A percentile compares a stretch with the other conserved stretches of the same genome.
Conservation (phyloP, 2,888 invertebrate genomes). For the Digitonthophagus gazella region DNA sequence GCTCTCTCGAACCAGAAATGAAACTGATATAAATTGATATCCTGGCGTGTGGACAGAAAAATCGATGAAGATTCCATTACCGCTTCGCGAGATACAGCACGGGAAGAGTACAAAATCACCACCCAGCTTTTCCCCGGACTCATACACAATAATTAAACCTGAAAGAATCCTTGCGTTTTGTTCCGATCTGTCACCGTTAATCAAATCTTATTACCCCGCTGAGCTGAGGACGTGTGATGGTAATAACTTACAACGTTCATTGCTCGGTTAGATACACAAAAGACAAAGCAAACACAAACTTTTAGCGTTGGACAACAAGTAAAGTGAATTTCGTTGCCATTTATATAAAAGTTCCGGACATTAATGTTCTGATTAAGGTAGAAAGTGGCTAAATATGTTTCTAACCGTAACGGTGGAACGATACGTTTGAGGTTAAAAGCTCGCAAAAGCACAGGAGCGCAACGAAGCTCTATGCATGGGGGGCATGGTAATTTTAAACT, state of each 20-base stretch:
- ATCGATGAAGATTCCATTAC: slow-evolving; percentile 14
- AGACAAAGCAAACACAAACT: not conserved
- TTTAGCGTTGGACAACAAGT: no score
- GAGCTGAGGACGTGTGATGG: not conserved
- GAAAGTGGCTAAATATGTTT: not conserved
- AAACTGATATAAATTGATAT: slow-evolving; percentile 18
- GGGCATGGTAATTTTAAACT: not conserved
- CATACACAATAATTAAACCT: slow-evolving; percentile 9
- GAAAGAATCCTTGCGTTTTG: not conserved
- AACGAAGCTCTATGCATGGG: not conserved
- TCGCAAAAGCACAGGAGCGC: not conserved
- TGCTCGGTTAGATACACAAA: not conserved
- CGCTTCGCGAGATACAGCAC: slow-evolving; percentile 2
- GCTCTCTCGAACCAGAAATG: slow-evolving; percentile 1
- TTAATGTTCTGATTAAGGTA: not conserved
- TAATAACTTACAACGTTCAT: not conserved
- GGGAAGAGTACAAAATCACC: not conserved
- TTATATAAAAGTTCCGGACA: not conserved
- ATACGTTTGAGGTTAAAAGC: not conserved
- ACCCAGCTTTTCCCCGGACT: not conserved
- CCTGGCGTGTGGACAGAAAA: not conserved
- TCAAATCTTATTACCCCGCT: not conserved
- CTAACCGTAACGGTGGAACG: not conserved
- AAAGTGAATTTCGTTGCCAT: not conserved
- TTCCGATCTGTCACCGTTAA: not conserved